These are phyloP conservation scores for Chaitophorus viminalis DNA, from an alignment of 2,888 invertebrate species.

Conservation along the genomic window DNA sequence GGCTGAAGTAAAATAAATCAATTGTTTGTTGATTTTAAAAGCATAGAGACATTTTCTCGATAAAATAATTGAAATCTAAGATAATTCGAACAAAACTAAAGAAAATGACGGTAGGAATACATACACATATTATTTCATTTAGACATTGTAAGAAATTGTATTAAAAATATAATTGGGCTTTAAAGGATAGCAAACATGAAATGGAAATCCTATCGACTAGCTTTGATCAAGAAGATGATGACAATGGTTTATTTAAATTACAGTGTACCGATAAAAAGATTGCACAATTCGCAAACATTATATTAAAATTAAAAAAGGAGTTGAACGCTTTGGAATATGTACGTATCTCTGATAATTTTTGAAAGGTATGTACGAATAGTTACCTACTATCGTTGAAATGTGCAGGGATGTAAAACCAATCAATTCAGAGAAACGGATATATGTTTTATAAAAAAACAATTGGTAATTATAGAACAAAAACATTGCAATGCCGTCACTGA, in stretches of 20 bases:
- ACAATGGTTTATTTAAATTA: background rate
- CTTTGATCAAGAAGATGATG: background rate
- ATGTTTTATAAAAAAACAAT: background rate
- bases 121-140: background rate
- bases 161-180: background rate
- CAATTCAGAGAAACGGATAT: background rate
- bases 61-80: background rate
- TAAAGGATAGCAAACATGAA: conserved; percentile 33
- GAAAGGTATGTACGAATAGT: background rate
- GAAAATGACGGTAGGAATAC: background rate
- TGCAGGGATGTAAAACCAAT: background rate
- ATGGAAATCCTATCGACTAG: conserved; percentile 13
- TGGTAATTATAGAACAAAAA: background rate
- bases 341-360: background rate
- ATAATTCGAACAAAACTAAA: background rate
- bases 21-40: background rate
- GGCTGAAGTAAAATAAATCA: background rate
- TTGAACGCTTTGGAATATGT: background rate
- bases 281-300: background rate
- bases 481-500: background rate
- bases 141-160: background rate
- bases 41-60: background rate
- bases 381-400: background rate
- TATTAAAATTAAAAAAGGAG: background rate
- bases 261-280: background rate